Conservation (phyloP, 1,140 invertebrate species). For the Papilio polytes region DNA sequence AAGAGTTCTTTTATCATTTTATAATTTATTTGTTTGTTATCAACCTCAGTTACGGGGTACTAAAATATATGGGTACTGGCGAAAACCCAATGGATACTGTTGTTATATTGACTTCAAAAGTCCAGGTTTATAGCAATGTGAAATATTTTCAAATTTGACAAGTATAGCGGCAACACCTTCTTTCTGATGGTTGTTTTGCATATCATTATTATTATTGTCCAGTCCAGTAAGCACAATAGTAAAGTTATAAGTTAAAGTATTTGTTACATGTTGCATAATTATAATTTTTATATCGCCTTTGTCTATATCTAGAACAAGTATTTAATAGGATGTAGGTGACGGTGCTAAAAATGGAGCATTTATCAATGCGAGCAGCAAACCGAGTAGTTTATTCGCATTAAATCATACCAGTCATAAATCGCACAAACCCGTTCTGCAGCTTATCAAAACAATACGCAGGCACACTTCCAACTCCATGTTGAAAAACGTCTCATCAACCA, state of each 20-base stretch:
- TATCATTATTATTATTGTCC: no score
- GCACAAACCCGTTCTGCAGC: constrained; percentile 82
- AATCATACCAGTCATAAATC: constrained; percentile 84
- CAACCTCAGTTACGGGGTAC: no score
- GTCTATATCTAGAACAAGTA: constrained; percentile 27
- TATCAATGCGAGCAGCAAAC: constrained; percentile 80
- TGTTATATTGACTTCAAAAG: no score
- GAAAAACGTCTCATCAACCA: constrained; percentile 71
- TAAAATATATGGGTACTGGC: no score
- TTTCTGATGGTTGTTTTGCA: no score
- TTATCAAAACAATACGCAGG: constrained; percentile 84
- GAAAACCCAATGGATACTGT: no score
- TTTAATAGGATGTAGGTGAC: constrained; percentile 56
- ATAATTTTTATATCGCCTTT: constrained; percentile 2
- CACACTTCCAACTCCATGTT: constrained; percentile 72
- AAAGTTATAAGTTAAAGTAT: neutral
- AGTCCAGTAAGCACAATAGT: no score
- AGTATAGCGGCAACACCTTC: no score
- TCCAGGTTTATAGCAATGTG: no score
- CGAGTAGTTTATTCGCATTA: constrained; percentile 84
- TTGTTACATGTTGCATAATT: neutral
- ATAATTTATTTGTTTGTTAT: no score
- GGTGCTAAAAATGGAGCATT: constrained; percentile 76
- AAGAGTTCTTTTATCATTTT: no score
- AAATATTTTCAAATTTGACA: no score